phyloP scores from a whole-genome alignment of 30 jellyfish, hydroid and myxozoan genomes.

The Nemopilema nomurai region DNA sequence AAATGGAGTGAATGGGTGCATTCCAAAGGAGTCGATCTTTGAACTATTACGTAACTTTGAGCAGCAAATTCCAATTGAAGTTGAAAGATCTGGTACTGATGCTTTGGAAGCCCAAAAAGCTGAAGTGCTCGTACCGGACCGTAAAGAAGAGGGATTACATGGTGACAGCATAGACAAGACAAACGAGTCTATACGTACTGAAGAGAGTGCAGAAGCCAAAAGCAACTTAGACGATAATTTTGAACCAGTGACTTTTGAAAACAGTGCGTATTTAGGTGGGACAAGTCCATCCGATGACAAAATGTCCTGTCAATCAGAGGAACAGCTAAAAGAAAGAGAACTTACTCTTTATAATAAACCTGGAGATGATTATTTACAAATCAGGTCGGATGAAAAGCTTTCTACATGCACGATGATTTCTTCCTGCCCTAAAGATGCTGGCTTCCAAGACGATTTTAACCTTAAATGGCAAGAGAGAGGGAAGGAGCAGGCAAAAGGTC shows the following conservation, averaged over 20 bases:
- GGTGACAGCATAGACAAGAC: background rate
- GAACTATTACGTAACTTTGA: constrained; percentile 15
- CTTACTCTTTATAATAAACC: background rate
- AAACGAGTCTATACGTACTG: background rate
- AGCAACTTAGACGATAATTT: background rate
- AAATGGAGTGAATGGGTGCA: constrained; percentile 13
- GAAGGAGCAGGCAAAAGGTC: background rate
- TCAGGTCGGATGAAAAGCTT: constrained; percentile 10
- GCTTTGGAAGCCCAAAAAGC: background rate
- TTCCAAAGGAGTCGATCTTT: background rate
- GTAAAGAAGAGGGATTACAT: background rate
- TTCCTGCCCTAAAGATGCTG: background rate
- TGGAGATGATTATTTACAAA: constrained; percentile 1
- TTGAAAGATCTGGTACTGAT: background rate
- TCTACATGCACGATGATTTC: constrained; percentile 2
- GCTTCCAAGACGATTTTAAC: background rate
- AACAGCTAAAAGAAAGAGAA: background rate
- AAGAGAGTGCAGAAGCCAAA: background rate
- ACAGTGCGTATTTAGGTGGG: background rate
- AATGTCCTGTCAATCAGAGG: background rate
- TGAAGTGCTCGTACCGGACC: background rate
- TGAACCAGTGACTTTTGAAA: background rate
- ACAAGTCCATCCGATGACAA: background rate
- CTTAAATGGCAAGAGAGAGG: background rate
- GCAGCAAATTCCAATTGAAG: constrained; percentile 28